Conservation (phyloP, 1,140 invertebrate genomes). For the Drosophila setifemur region DNA sequence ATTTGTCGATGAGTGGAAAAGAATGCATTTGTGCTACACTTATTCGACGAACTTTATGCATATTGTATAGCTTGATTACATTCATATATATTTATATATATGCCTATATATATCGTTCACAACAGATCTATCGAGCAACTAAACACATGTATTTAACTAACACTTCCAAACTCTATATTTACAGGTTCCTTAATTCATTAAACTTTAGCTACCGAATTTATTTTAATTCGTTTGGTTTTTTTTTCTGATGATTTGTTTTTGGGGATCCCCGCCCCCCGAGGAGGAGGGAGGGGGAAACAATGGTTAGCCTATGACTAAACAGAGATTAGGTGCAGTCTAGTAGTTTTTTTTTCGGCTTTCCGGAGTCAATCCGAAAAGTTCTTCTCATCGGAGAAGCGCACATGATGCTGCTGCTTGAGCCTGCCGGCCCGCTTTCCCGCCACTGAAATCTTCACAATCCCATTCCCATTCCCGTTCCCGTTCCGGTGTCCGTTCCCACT, state of each 20-base stretch:
- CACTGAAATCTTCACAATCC: constrained; percentile 53
- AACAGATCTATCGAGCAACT: constrained; percentile 60
- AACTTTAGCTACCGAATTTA: constrained; percentile 44
- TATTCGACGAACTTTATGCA: constrained; percentile 37
- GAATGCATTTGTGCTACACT: constrained; percentile 64
- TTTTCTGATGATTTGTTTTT: constrained; percentile 40
- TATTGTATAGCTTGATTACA: constrained; percentile 16
- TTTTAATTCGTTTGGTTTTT: constrained; percentile 26
- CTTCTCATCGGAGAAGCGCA: constrained; percentile 80
- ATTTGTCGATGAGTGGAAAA: constrained; percentile 56
- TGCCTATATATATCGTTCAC: constrained; percentile 62
- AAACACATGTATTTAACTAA: constrained; percentile 69
- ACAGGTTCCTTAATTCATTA: constrained; percentile 24
- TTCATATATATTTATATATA: constrained; percentile 28
- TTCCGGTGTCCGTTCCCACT: neutral
- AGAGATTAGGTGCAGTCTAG: constrained; percentile 79
- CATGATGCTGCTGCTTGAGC: constrained; percentile 79
- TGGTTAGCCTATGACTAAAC: constrained; percentile 58
- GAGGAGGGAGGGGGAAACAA: neutral
- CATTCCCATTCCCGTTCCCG: constrained; percentile 41
- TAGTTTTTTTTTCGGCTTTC: constrained; percentile 45
- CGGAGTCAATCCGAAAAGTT: constrained; percentile 73
- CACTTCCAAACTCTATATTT: constrained; percentile 48
- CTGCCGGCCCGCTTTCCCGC: constrained; percentile 27
- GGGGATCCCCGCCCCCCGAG: neutral